Evolutionary conservation across 2,888 invertebrate genomes (phyloP), one percentile per base, ranked within the genome.

Genomic region (Sminthurides aquaticus): DNA sequence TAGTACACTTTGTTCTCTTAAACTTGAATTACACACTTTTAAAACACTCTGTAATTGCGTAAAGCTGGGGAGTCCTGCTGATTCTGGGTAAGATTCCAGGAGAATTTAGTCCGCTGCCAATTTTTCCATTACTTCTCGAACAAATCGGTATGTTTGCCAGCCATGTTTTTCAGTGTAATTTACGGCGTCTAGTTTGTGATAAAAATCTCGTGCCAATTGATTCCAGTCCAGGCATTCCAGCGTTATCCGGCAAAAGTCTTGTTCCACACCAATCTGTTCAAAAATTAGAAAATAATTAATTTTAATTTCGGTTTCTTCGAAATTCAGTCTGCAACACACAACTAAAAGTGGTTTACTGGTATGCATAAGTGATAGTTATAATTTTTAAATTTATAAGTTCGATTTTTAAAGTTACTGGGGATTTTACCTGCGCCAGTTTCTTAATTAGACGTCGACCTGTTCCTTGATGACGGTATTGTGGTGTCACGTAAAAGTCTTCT

Each of bases 221-320:
- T 94, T 95, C 92, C 91, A 92, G 58, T 86, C 82, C 49, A 92
- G 80, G 18, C 91, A 91, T 76, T 86, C 84, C 77, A 92, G 90
- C 76, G 92, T 89, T 62, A 94, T 77, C 56, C 89, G 82, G 15
- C 77, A 78, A 72, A 87, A 87, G 1, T 80, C 80, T n/a, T 77
- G 79, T 0, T 81, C 76, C 1, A 77, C 48, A 1, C 75, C 77
- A 34, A 74, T 69, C 78, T 78, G 70, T 64, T 61, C n/a, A 20
- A 60, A 60, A 48, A 34, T 57, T 27, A 57, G 26, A 27, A 34
- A 3, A 25, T 29, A 29, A 29, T n/a, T 20, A 3, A 11, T 52
- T 20, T 5, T 11, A 52, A 52, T 20, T 52, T 15, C 48, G 8
- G 48, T 15, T 52, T 5, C 20, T 52, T 52, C 24, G 52, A 24